Evolutionary conservation across 2,113 vertebrate genomes (phyloP).

Genomic region (Istiophorus platypterus): DNA sequence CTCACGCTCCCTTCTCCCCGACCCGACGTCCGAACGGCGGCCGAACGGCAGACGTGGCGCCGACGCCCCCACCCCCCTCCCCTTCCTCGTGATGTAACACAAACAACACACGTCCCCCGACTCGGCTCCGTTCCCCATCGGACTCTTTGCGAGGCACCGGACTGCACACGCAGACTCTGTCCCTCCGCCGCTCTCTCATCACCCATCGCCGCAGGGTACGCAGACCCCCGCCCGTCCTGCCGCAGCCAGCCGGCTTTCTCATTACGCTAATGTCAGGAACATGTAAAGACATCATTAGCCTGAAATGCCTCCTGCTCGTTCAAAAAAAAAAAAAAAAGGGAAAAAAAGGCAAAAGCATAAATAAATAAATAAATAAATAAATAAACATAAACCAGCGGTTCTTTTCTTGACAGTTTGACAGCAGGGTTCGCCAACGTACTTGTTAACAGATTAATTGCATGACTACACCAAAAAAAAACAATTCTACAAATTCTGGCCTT

Average conservation of each 20-base stretch:
- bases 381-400: too few relatives aligned
- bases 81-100: constrained; percentile 6
- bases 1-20: constrained; percentile 22
- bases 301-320: constrained; percentile 39
- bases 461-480: background rate
- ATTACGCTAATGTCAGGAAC: constrained; percentile 68
- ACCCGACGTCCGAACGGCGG: constrained; percentile 21
- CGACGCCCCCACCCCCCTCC: too few relatives aligned
- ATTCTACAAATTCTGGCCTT: constrained; percentile 1
- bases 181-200: constrained; percentile 14
- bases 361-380: too few relatives aligned
- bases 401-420: background rate
- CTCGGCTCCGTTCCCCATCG: too few relatives aligned
- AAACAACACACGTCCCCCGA: too few relatives aligned
- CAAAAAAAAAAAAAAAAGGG: background rate
- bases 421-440: background rate
- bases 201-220: constrained; percentile 52
- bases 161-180: constrained; percentile 18
- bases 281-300: constrained; percentile 62
- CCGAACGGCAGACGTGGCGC: background rate
- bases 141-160: too few relatives aligned
- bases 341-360: too few relatives aligned
- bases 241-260: constrained; percentile 45
- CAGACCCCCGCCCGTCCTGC: constrained; percentile 34
- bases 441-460: constrained; percentile 12